Base-by-base conservation (phyloP, 1,140 invertebrate species). In the Cardiocondyla obscurior region DNA sequence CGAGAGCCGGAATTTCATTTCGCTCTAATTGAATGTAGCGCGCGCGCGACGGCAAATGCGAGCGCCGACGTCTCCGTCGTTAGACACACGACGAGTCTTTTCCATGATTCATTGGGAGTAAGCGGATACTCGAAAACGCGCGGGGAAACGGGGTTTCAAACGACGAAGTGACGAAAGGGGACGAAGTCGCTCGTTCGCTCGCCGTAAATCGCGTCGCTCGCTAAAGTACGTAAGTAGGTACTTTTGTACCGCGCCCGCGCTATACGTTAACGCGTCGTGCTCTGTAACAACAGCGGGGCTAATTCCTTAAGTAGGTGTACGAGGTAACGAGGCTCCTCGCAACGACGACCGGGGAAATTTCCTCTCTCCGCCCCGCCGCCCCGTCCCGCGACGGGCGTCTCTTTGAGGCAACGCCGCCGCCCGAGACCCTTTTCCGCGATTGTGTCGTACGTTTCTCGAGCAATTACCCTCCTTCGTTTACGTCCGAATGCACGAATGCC, bases 11-110 rank as follows among this genome's bases (percentile, higher is more conserved):
- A 91, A 92, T 92, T 91, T 90, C 90, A 92, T 92, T 91, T 91
- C 87, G 86, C 84, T 91, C 90, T 92, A 92, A 92, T 92, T 91
- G 90, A 91, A 91, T 82, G 76, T 85, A 86, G 85, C 81, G 90
- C 10, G n/a, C n/a, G n/a, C n/a, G n/a, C n/a, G n/a, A 10, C 69
- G 16, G 28, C 39, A 14, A 14, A 8, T 16, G 69, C 67, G 30
- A 51, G 67, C n/a, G 67, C 8, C 36, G 69, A 57, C 58, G 46
- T 67, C 67, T 79, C 74, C 74, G 60, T 79, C 62, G 33, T 67
- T 67, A 53, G 74, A 79, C 62, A 22, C 62, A 42, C 74, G 60
- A 42, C 58, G 60, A 53, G 33, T 79, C 46, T 28, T n/a, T n/a
- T 22, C n/a, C 60, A 53, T 67, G 74, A 79, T 79, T 79, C 62